Percentiles rank a stretch among this genome's conserved stretches.
phyloP scores from a whole-genome alignment of 2,113 vertebrate species.

The Rhynchopsitta pachyrhyncha region DNA sequence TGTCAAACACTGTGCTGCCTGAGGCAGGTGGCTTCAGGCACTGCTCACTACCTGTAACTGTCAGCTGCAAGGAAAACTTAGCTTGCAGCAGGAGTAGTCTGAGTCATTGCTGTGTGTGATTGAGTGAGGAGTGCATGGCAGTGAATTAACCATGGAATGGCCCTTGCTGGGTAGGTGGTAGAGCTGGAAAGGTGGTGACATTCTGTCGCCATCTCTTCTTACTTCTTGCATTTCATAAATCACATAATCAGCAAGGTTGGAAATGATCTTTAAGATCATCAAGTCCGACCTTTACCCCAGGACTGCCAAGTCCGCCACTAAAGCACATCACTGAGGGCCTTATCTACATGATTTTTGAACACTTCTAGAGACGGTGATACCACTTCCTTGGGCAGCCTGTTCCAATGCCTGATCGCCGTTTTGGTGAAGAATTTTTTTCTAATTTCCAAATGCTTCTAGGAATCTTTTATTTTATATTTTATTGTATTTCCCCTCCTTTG shows the following conservation, averaged over 20 bases:
- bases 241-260: neutral
- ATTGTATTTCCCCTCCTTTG: neutral
- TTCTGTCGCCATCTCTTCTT: neutral
- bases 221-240: neutral
- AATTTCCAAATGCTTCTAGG: neutral
- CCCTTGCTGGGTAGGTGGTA: neutral
- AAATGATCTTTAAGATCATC: neutral
- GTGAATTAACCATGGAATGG: neutral
- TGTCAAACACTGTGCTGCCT: neutral
- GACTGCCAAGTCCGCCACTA: neutral
- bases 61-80: neutral
- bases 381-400: neutral
- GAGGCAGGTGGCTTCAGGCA: neutral
- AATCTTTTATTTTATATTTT: neutral
- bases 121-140: neutral
- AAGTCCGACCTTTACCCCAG: neutral
- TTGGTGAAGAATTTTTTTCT: neutral
- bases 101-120: neutral
- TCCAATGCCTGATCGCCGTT: neutral
- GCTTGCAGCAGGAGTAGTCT: neutral
- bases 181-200: neutral
- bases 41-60: neutral
- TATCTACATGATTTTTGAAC: neutral
- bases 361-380: neutral
- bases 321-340: neutral